phyloP scores from a whole-genome alignment of 1,140 invertebrate species.

The Yoshiicerus persimilis region DNA sequence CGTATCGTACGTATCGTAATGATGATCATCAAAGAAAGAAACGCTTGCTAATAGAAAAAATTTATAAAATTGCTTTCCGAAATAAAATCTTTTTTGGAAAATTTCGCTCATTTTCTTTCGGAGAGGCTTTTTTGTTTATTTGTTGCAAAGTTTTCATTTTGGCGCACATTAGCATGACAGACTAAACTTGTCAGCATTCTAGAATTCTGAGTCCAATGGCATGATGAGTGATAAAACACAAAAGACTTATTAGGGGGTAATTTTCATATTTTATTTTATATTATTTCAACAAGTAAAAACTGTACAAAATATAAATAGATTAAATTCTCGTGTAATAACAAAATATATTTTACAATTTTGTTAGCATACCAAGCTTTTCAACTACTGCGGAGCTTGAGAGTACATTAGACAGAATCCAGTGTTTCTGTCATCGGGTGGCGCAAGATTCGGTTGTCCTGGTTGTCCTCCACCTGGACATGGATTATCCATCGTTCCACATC shows the following conservation, averaged over 20 bases:
- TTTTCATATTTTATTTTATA: no score
- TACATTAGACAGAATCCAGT: conserved; percentile 18
- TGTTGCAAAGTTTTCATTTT: background rate
- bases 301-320: background rate
- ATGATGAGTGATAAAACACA: no score
- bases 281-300: background rate
- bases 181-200: no score
- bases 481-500: background rate
- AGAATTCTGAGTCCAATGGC: no score
- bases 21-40: conserved; percentile 26
- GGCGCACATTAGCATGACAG: background rate
- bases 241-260: no score
- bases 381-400: background rate
- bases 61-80: conserved; percentile 38
- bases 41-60: conserved; percentile 36
- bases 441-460: background rate
- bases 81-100: conserved; percentile 35
- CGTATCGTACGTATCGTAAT: conserved; percentile 7
- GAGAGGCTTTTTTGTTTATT: background rate
- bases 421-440: background rate
- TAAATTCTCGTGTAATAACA: background rate
- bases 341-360: background rate
- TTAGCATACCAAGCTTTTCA: background rate
- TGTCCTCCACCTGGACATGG: background rate
- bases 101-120: background rate